These are phyloP conservation scores for Tiaroga cobitis DNA, from an alignment of 2,797 vertebrate species.

Conservation along the genomic window DNA sequence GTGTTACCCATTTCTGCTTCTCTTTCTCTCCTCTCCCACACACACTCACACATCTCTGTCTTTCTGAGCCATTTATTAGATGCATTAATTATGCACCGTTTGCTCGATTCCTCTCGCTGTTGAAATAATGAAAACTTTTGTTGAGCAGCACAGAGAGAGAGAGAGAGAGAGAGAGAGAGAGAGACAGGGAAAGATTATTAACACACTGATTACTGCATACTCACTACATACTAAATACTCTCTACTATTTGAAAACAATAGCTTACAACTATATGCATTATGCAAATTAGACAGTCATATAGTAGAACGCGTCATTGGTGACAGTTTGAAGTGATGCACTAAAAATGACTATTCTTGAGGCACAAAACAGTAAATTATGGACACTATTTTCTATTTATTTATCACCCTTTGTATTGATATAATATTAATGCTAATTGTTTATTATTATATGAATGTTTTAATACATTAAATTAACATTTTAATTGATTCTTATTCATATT, in stretches of 20 bases:
- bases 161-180: conserved; percentile 5
- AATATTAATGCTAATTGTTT: neutral
- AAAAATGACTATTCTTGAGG: neutral
- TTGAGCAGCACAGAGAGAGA: neutral
- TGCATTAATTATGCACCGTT: conserved; percentile 25
- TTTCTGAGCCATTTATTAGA: neutral
- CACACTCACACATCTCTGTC: neutral
- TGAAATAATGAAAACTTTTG: conserved; percentile 27
- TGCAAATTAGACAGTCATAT: neutral
- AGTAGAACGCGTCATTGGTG: neutral
- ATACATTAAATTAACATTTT: too few relatives aligned
- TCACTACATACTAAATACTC: neutral
- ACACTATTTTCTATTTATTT: neutral
- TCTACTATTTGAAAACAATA: neutral
- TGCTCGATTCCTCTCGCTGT: neutral
- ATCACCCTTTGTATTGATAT: neutral
- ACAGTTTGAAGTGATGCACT: neutral
- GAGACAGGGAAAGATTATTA: neutral
- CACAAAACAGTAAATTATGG: neutral
- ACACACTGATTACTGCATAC: neutral
- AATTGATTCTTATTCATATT: too few relatives aligned
- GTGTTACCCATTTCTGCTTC: neutral
- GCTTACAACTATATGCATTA: neutral
- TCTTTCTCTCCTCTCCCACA: neutral
- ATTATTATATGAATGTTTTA: too few relatives aligned